phyloP scores from a whole-genome alignment of 2,797 vertebrate species.

The Scolopax rusticola region DNA sequence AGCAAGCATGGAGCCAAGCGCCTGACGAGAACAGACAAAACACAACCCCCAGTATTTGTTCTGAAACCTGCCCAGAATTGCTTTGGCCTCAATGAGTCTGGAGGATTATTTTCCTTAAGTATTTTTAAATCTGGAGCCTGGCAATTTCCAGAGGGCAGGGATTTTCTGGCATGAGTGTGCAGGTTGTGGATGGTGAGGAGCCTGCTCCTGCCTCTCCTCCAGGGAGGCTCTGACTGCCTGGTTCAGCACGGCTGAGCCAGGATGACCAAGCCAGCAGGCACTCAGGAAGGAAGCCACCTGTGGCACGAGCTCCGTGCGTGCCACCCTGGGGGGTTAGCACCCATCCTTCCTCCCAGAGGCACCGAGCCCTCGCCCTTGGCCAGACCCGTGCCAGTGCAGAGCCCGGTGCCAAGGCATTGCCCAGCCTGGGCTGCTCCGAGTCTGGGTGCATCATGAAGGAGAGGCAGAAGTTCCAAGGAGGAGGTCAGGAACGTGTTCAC shows the following conservation, averaged over 20 bases:
- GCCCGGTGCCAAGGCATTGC: neutral
- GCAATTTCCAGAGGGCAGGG: neutral
- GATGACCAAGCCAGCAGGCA: neutral
- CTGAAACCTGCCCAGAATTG: conserved; percentile 23
- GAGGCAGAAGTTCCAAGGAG: neutral
- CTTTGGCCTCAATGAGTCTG: neutral
- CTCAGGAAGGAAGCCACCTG: neutral
- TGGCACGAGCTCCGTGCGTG: neutral
- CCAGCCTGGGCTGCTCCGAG: neutral
- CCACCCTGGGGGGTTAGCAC: neutral
- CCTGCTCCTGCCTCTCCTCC: neutral
- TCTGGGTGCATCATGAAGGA: neutral
- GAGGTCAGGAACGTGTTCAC: neutral
- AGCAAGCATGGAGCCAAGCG: neutral
- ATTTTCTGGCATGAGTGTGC: neutral
- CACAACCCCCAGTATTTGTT: conserved; percentile 18
- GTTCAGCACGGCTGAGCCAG: neutral
- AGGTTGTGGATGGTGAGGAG: neutral
- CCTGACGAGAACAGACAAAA: conserved; percentile 5
- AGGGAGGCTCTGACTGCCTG: neutral
- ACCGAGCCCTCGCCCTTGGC: neutral
- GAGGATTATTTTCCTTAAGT: conserved; percentile 44
- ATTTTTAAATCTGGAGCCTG: conserved; percentile 44
- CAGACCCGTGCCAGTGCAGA: neutral
- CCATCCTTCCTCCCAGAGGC: neutral